Evolutionary conservation across 2,888 invertebrate species (phyloP).

Genomic region (Limnephilus rhombicus): DNA sequence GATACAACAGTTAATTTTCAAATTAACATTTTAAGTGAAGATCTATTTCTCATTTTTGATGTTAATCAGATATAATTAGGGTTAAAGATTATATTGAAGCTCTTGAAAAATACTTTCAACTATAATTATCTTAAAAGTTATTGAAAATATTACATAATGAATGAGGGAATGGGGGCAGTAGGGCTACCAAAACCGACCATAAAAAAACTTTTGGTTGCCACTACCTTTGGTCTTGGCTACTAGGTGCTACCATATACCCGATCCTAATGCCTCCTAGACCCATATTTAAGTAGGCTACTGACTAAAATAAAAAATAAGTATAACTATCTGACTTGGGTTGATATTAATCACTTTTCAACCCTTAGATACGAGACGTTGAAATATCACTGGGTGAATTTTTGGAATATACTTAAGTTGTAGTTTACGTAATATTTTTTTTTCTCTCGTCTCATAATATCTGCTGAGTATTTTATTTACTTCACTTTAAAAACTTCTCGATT

Average conservation of each 20-base stretch:
- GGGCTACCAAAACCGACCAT: background rate
- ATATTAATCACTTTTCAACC: conserved; percentile 20
- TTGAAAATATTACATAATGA: conserved; percentile 30
- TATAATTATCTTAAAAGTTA: background rate
- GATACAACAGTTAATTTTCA: background rate
- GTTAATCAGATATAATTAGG: background rate
- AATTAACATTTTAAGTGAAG: background rate
- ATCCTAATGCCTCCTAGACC: conserved; percentile 49
- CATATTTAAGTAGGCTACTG: conserved; percentile 57
- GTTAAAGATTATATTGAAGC: background rate
- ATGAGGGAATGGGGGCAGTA: background rate
- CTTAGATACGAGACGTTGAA: conserved; percentile 9
- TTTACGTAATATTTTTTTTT: no score
- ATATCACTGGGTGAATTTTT: background rate
- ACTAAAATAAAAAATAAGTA: conserved; percentile 12
- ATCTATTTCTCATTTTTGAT: background rate
- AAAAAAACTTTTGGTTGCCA: conserved; percentile 21
- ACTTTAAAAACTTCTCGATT: no score
- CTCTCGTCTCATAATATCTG: no score
- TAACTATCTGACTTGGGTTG: background rate
- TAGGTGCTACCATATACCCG: conserved; percentile 36
- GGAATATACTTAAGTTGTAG: no score
- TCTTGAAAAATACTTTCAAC: background rate
- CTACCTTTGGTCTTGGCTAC: background rate
- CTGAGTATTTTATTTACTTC: no score